phyloP scores from a whole-genome alignment of 2,888 invertebrate species.

The Chesias legatella region DNA sequence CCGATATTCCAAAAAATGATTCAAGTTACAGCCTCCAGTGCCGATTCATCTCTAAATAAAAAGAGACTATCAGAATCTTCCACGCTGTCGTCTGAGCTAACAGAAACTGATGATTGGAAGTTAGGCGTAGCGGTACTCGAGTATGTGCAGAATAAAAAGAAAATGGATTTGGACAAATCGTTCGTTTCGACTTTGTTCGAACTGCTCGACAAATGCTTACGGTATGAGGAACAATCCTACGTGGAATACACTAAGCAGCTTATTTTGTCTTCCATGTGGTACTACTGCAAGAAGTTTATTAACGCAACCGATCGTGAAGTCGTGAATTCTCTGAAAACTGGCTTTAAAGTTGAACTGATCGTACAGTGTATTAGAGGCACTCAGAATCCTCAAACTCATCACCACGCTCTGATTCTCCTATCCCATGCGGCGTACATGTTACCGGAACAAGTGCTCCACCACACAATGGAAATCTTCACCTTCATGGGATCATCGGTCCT shows the following conservation, averaged over 20 bases:
- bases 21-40: conserved; percentile 64
- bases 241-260: conserved; percentile 95
- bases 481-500: conserved; percentile 97
- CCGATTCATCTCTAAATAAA: conserved; percentile 60
- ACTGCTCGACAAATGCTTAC: conserved; percentile 87
- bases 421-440: conserved; percentile 88
- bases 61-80: conserved; percentile 58
- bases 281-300: conserved; percentile 83
- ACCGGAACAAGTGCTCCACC: conserved; percentile 92
- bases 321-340: conserved; percentile 65
- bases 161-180: conserved; percentile 83
- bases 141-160: conserved; percentile 91
- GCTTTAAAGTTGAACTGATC: conserved; percentile 86
- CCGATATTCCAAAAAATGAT: conserved; percentile 82
- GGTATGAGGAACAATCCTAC: conserved; percentile 89
- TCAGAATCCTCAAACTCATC: conserved; percentile 96
- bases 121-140: conserved; percentile 90
- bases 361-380: conserved; percentile 95
- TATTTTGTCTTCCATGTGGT: conserved; percentile 87
- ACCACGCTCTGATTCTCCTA: conserved; percentile 92
- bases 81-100: conserved; percentile 80
- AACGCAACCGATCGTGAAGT: conserved; percentile 59
- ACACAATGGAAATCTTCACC: conserved; percentile 98
- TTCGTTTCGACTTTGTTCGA: conserved; percentile 89
- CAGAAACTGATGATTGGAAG: conserved; percentile 87